Evolutionary conservation across 1,140 invertebrate species (phyloP).

Genomic region (Amyelois transitella): DNA sequence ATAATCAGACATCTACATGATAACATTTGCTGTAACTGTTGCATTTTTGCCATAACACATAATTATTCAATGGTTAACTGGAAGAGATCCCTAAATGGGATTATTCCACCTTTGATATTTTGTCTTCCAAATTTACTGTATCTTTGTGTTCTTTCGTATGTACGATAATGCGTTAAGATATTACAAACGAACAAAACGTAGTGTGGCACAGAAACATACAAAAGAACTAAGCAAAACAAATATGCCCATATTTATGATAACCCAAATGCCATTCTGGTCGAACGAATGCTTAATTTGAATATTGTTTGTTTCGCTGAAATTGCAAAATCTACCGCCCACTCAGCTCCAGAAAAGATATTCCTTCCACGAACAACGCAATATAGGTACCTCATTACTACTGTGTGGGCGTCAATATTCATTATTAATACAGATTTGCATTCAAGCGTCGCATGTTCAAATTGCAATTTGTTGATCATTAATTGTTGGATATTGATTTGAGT

Average conservation of each 20-base stretch:
- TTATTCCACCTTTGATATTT: no score
- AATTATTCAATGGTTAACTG: no score
- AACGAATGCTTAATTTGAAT: neutral
- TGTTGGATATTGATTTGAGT: neutral
- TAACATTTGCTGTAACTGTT: no score
- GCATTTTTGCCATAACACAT: no score
- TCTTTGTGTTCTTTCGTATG: no score
- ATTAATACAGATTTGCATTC: neutral
- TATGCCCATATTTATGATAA: neutral
- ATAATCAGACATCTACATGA: no score
- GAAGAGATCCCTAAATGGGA: no score
- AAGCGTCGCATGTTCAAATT: neutral
- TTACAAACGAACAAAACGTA: no score
- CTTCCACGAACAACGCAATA: neutral
- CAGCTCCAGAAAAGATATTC: neutral
- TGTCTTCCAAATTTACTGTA: no score
- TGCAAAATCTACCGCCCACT: neutral
- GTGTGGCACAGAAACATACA: no score
- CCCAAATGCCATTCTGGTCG: neutral
- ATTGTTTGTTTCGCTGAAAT: neutral
- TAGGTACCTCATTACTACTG: neutral
- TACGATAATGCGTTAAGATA: no score
- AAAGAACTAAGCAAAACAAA: no score
- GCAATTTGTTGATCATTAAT: neutral
- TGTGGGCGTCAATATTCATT: neutral